Evolutionary conservation across 2,797 vertebrate genomes (phyloP), one percentile per base, ranked within the genome.

Genomic region (Typhlichthys subterraneus): DNA sequence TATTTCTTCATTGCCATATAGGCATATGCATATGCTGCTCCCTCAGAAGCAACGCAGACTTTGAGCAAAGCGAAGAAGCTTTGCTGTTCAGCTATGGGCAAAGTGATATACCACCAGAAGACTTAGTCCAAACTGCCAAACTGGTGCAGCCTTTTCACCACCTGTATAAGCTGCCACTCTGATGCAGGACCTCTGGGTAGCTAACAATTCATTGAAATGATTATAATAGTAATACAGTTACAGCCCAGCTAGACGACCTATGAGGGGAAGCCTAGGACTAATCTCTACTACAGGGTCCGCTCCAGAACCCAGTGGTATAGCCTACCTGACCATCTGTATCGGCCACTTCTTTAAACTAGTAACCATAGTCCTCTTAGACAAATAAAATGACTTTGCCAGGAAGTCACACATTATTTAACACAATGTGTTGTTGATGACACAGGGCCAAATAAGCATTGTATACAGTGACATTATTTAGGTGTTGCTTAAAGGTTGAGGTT

Each of bases 191-290:
- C 91, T 94, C 95, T 93, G 92, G 94, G 94, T 94, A 94, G 95
- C 96, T 96, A 94, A 96, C 93, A 94, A 92, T 93, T 93, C 94
- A 95, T 97, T 96, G 94, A 96, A 97, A 96, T 87, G 87, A 94
- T 92, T 93, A 96, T 89, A 95, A 92, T 94, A 94, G 93, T 96
- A 96, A 95, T 96, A 94, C 94, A 94, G 91, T 93, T 91, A 91
- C 88, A 84, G 90, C 65, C 84, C 82, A 81, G 83, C 85, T 93
- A 89, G 89, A 79, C 63, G 80, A 85, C 86, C 91, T 91, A 92
- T 94, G 93, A 94, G 93, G 89, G 88, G 88, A 85, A 87, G 84
- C 84, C 84, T 76, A 57, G 70, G 79, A 80, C 82, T 89, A 91
- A 91, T 91, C 88, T 84, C 75, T 76, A 83, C 87, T 86, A 86